Evolutionary conservation across 2,113 vertebrate species (phyloP).

Genomic region (Brevimyrus niger): DNA sequence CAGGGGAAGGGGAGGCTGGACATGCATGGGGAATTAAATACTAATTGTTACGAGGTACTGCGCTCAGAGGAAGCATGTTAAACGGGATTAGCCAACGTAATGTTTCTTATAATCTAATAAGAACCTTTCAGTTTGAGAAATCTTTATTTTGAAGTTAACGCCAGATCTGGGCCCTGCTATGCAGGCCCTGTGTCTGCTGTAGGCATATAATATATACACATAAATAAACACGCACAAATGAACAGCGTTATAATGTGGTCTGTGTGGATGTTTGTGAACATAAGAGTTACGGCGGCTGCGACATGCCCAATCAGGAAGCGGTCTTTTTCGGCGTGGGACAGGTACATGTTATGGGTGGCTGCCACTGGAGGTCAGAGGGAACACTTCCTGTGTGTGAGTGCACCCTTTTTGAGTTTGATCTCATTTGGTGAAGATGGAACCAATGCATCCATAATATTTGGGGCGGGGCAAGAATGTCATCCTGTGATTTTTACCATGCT

Average conservation of each 20-base stretch:
- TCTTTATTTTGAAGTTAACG: neutral
- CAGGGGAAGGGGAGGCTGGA: neutral
- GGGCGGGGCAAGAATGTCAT: neutral
- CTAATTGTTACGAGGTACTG: neutral
- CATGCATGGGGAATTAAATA: neutral
- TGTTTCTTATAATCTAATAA: conserved; percentile 5
- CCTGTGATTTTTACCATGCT: neutral
- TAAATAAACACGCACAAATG: neutral
- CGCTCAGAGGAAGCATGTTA: neutral
- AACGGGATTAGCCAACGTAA: neutral
- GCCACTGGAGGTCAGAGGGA: neutral
- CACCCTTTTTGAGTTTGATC: neutral
- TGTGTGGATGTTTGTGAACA: neutral
- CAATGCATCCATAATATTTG: neutral
- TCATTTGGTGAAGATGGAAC: neutral
- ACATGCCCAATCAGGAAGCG: conserved; percentile 61
- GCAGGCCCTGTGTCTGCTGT: neutral
- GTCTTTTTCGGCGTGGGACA: conserved; percentile 63
- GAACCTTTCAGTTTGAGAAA: conserved; percentile 4
- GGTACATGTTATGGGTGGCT: conserved; percentile 13
- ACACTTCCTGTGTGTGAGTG: neutral
- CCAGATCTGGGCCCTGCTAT: neutral
- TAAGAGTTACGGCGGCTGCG: neutral
- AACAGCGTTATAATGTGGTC: neutral
- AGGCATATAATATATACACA: neutral